Conservation (phyloP, 92 coral and sea anemone genomes). For the Actinernus sp. region DNA sequence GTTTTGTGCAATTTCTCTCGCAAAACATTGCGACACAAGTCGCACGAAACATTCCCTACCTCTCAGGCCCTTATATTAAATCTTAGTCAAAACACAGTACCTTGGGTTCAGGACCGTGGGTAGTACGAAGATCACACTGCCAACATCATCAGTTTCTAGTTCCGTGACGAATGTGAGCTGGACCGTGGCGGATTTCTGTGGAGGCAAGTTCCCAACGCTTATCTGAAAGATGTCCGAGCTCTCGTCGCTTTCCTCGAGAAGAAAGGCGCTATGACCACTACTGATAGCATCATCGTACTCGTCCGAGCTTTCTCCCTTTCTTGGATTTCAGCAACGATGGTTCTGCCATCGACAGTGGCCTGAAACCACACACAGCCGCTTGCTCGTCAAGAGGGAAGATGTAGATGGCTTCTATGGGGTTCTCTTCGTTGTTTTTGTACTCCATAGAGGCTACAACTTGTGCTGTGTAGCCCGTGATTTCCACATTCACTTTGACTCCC, state of each 20-base stretch:
- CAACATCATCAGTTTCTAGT: constrained; percentile 82
- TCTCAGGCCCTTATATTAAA: no score
- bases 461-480: constrained; percentile 82
- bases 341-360: constrained; percentile 85
- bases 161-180: constrained; percentile 82
- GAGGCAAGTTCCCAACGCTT: constrained; percentile 90
- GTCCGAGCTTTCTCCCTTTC: constrained; percentile 83
- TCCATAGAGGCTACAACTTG: constrained; percentile 78
- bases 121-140: constrained; percentile 78
- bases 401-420: constrained; percentile 88
- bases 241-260: constrained; percentile 89
- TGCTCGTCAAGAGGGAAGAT: constrained; percentile 81
- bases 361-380: constrained; percentile 89
- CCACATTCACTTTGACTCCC: constrained; percentile 71
- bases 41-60: no score
- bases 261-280: constrained; percentile 82
- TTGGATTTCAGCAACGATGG: constrained; percentile 81
- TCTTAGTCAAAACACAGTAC: no score
- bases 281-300: constrained; percentile 84
- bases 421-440: constrained; percentile 77
- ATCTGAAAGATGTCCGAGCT: constrained; percentile 85
- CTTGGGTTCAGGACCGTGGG: constrained; percentile 95
- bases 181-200: constrained; percentile 74
- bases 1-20: no score
- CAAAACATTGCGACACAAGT: no score